Base-by-base conservation (phyloP, 2,888 invertebrate genomes). In the Megamerina dolium region DNA sequence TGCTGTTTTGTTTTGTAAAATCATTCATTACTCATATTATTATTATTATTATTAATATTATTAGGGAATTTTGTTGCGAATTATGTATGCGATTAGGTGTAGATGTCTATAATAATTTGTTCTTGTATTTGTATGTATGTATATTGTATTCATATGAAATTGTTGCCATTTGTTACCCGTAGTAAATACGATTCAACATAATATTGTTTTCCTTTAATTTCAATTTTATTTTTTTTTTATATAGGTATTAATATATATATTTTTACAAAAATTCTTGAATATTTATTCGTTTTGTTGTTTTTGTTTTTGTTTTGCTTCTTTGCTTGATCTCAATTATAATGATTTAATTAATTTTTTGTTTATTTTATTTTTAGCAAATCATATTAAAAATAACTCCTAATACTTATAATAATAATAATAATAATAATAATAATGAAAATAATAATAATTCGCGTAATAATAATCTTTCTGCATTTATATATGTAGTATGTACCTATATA, bases 301-400 rank as follows among this genome's bases (percentile, higher is more conserved):
- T 30, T 46, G 6, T 50, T 41, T 46, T 48, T 16, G 37, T 10
- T 46, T 47, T 48, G 45, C 42, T 23, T 43, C 34, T 44, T 35
- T 30, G 19, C 20, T 48, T 38, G 41, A 44, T 41, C 30, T 31
- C 27, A n/a, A 35, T 41, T 47, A 26, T 34, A 37, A 41, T 43
- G 48, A 48, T 48, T 48, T 50, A 41, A 50, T n/a, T 50, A 52
- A 52, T 45, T 27, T 52, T 40, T 50, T 50, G 48, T 48, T 50
- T 50, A 36, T 31, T 31, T 31, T 40, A 2, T 33, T 34, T 35
- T 35, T 35, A 18, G 41, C 41, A 35, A 41, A 13, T 42, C 36
- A 37, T 27, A 37, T 23, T 37, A 42, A 18, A 17, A 23, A 21
- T 16, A 31, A 31, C 21, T 42, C 30, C 18, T 32, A 18, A 39